These are phyloP conservation scores for Sciaenops ocellatus DNA, from an alignment of 2,797 vertebrate species.

Conservation along the genomic window DNA sequence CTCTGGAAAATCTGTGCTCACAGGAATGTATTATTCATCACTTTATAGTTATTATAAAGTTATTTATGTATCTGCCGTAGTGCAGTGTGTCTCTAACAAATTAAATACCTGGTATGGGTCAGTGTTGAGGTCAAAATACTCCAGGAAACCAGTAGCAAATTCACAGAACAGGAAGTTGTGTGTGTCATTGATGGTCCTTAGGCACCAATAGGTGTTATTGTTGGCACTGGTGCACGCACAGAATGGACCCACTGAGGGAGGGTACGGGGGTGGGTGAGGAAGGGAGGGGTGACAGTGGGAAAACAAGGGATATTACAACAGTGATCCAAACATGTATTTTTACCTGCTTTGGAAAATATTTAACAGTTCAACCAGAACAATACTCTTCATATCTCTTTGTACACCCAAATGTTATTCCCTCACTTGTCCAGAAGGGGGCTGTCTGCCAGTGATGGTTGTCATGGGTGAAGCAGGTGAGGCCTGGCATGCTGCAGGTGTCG, in stretches of 20 bases:
- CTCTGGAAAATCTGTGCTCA: slow-evolving; percentile 18
- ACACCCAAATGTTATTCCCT: slow-evolving; percentile 63
- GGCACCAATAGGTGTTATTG: slow-evolving; percentile 98
- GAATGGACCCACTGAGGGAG: slow-evolving; percentile 92
- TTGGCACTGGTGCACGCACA: slow-evolving; percentile 98
- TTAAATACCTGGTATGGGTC: slow-evolving; percentile 94
- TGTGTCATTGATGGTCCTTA: slow-evolving; percentile 96
- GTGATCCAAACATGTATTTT: slow-evolving; percentile 53
- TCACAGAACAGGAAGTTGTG: slow-evolving; percentile 99
- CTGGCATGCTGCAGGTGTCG: slow-evolving; percentile 98
- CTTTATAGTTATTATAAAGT: slow-evolving; percentile 25
- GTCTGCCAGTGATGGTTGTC: slow-evolving; percentile 99
- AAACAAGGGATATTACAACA: slow-evolving; percentile 55
- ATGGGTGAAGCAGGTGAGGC: slow-evolving; percentile 98
- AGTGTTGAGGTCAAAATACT: slow-evolving; percentile 97
- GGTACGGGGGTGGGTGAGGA: slow-evolving; percentile 25
- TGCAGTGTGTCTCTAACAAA: slow-evolving; percentile 33
- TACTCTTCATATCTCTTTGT: neutral
- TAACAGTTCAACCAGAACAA: slow-evolving; percentile 10
- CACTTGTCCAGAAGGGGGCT: slow-evolving; percentile 96
- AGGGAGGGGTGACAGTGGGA: slow-evolving; percentile 43
- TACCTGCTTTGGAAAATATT: slow-evolving; percentile 42
- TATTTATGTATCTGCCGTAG: slow-evolving; percentile 12
- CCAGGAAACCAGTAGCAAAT: slow-evolving; percentile 98
- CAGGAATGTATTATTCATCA: slow-evolving; percentile 41